Base-by-base conservation (phyloP, 2,888 invertebrate genomes). In the Lycophotia porphyrea region DNA sequence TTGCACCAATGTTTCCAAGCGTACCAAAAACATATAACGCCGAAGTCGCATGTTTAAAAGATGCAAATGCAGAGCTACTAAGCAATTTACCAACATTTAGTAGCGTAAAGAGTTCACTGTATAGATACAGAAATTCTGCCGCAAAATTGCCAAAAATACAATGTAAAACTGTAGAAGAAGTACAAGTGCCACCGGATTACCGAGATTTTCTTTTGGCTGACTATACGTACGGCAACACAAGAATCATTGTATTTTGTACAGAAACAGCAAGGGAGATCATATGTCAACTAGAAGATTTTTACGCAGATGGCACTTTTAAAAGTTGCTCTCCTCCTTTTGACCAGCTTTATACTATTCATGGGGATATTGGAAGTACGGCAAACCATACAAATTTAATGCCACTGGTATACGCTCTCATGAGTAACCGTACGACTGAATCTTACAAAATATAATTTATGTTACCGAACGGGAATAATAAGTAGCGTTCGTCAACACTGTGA, bases 361-460 rank as follows among this genome's bases (percentile, higher is more conserved):
- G 66, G 34, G 66, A 66, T 49, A 15, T 49, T 24, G 66, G 49
- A 34, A 66, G 66, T 36, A 66, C 66, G 24, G 34, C 11, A 60
- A 68, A 74, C 42, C 34, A 67, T 36, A 73, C 74, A 34, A 73
- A 71, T 44, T 44, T 74, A 49, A 58, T 78, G 66, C 75, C 74
- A 47, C 47, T 79, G 31, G 65, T 79, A 44, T 75, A 68, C 60
- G 74, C 75, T 39, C 69, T 79, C 47, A 68, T 79, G 71, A 71
- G 49, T 49, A 66, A 76, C n/a, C 63, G 47, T n/a, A 76, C 36
- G 49, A 67, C 55, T 11, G 61, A 71, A 49, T 65, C 76, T 27
- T 71, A 76, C 31, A 47, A 63, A 52, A 76, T 71, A 47, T 71
- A 67, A 71, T 76, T 76, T 39, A 39, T 15, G 18, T 42, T 76